Percentiles rank a stretch among this genome's conserved stretches.
phyloP scores from a whole-genome alignment of 2,888 invertebrate species.

The Rutpela maculata region DNA sequence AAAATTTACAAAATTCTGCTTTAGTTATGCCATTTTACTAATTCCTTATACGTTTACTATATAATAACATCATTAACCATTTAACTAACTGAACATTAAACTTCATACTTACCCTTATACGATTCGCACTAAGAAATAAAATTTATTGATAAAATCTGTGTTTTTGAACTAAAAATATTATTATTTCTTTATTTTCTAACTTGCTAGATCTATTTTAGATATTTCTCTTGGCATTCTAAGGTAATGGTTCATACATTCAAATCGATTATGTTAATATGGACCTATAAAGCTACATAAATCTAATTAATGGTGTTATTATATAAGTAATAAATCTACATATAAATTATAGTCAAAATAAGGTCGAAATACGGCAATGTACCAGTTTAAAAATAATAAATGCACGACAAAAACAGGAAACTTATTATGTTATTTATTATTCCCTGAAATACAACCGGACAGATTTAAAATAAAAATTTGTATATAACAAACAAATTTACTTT shows the following conservation, averaged over 20 bases:
- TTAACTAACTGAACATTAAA: too few relatives aligned
- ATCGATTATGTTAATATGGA: neutral
- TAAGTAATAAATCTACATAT: neutral
- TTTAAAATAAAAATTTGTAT: neutral
- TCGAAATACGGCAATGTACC: neutral
- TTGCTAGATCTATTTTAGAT: too few relatives aligned
- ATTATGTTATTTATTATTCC: slow-evolving; percentile 7
- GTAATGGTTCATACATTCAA: too few relatives aligned
- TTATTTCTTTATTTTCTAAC: too few relatives aligned
- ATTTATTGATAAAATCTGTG: neutral
- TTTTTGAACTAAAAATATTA: neutral
- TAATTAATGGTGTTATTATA: neutral
- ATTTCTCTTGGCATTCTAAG: too few relatives aligned
- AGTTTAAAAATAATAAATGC: neutral
- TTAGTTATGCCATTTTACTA: too few relatives aligned
- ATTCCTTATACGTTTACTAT: too few relatives aligned
- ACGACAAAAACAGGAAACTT: slow-evolving; percentile 3
- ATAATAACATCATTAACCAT: too few relatives aligned
- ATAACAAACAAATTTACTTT: neutral
- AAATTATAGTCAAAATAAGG: neutral
- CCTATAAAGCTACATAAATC: neutral
- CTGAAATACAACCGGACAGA: neutral
- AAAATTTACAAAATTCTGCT: too few relatives aligned
- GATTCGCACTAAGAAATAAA: neutral
- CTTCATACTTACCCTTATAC: neutral